A percentile compares a stretch with the other conserved stretches of the same genome.
phyloP scores from a whole-genome alignment of 2,888 invertebrate species.

The Drosophila hamatofila region DNA sequence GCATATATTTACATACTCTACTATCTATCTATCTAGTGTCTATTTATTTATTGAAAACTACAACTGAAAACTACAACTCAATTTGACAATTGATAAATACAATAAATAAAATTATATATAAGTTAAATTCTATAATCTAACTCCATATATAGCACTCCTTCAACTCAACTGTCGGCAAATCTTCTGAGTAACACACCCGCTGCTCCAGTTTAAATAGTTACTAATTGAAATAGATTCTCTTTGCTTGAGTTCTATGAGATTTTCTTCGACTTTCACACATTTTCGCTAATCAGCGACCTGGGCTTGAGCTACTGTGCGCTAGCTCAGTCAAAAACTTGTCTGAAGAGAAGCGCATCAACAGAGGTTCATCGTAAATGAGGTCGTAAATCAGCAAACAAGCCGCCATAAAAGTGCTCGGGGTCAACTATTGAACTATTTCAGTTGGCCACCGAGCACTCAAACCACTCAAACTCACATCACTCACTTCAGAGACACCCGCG shows the following conservation, averaged over 20 bases:
- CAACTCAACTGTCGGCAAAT: conserved; percentile 1
- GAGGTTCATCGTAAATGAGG: conserved; percentile 66
- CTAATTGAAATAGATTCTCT: conserved; percentile 37
- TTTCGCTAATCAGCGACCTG: conserved; percentile 72
- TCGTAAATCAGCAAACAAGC: conserved; percentile 69
- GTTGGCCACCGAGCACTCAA: conserved; percentile 21
- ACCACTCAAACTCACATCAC: not conserved
- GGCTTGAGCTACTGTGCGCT: conserved; percentile 62
- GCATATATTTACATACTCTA: no score
- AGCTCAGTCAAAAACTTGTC: conserved; percentile 1
- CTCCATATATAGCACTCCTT: no score
- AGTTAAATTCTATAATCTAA: no score
- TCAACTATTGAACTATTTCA: conserved; percentile 53
- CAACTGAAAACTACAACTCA: no score
- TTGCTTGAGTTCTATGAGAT: not conserved
- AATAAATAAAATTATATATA: no score
- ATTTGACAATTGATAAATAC: no score
- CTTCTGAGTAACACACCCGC: not conserved
- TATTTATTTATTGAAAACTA: no score
- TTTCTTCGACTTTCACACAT: conserved; percentile 67
- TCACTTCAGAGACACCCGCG: not conserved
- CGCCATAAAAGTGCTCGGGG: conserved; percentile 59
- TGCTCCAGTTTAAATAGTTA: conserved; percentile 33
- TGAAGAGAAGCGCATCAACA: conserved; percentile 10
- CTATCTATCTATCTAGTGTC: no score